Base-by-base conservation (phyloP, 2,888 invertebrate species). In the Torymus tubicola region DNA sequence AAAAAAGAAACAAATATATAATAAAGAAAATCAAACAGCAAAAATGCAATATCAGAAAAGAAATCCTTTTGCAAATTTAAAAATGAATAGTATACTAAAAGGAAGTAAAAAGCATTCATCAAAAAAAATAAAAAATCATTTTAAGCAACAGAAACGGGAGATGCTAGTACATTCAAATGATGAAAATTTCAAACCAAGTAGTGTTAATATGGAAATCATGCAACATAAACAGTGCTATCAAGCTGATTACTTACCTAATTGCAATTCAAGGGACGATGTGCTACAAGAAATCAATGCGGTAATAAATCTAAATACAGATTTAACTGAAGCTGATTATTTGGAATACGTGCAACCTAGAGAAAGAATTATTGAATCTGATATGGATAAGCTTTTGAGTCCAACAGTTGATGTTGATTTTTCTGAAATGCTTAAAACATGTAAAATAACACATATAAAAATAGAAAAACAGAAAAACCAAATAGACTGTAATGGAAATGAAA, bases 291-390 rank as follows among this genome's bases (percentile, higher is more conserved):
- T 67, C 31, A 18, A 50, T 71, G 13, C 21, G 58, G 53, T 57
- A 52, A 24, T 42, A 55, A 64, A 64, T 16, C 60, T 76, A 5
- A 75, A 78, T 79, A 57, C 73, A 5, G 82, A 81, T 50, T 52
- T 82, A 12, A 16, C 69, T 11, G 24, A 79, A 73, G 81, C 76
- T 12, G 64, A 83, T 80, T 83, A 83, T 65, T 83, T 83, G 0
- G 77, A 79, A 14, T 83, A 80, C 65, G 73, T 83, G 8, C 74
- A 81, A 72, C 83, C 83, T 13, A 70, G 79, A 63, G 83, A 83
- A 78, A 80, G 61, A 74, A 75, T 83, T 18, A 58, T 83, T 64
- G 83, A 83, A 55, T 80, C 81, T 18, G 61, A 83, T 64, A 80
- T 80, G 81, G 83, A 83, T 60, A 81, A 77, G 10, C 68, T 83